phyloP scores from a whole-genome alignment of 2,113 vertebrate species.

The Ivindomyrus marchei region DNA sequence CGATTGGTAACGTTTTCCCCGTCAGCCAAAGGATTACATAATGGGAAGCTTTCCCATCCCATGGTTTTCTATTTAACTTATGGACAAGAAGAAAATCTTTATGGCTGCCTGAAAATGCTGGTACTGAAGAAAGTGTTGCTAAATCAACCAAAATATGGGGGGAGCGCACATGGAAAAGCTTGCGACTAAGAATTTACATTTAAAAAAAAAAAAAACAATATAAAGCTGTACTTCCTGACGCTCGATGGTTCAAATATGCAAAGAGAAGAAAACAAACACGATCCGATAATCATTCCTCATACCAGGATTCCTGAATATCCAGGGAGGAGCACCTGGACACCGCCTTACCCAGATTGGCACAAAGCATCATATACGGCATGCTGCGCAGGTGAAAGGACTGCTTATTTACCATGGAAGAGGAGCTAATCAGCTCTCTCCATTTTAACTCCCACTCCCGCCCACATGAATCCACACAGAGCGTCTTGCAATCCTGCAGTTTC shows the following conservation, averaged over 20 bases:
- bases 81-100: not conserved
- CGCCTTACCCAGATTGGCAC: not conserved
- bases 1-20: not conserved
- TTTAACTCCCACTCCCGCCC: not conserved
- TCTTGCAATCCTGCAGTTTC: not conserved
- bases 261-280: not conserved
- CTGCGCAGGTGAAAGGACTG: conserved; percentile 1
- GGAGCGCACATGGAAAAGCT: not conserved
- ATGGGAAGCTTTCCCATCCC: not conserved
- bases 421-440: not conserved
- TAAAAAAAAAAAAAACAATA: not conserved
- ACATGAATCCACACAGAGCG: not conserved
- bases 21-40: not conserved
- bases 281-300: not conserved
- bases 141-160: not conserved
- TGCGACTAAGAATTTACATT: not conserved
- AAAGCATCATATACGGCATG: not conserved
- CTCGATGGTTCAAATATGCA: not conserved
- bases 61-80: not conserved
- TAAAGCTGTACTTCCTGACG: not conserved
- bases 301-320: not conserved
- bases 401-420: not conserved
- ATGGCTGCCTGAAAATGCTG: not conserved
- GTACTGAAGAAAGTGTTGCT: not conserved
- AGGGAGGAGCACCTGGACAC: not conserved